phyloP scores from a whole-genome alignment of 2,888 invertebrate genomes.

The Sympetrum striolatum region DNA sequence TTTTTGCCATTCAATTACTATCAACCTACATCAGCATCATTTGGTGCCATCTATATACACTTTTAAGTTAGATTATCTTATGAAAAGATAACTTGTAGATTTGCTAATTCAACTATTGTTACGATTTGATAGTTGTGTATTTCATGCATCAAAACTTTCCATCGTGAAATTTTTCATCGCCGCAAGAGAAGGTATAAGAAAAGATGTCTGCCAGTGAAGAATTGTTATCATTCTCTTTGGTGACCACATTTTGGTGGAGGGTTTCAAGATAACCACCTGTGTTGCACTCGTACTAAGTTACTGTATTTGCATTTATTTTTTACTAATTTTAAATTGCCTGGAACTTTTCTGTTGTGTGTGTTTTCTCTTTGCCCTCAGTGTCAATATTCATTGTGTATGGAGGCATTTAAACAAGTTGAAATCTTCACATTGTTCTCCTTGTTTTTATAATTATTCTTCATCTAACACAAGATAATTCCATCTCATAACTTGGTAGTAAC shows the following conservation, averaged over 20 bases:
- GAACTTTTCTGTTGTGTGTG: no score
- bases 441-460: slow-evolving; percentile 14
- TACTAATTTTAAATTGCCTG: neutral
- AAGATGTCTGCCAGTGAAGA: no score
- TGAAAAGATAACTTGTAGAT: neutral
- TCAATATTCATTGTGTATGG: neutral
- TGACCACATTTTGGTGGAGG: no score
- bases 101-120: neutral
- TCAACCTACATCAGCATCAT: no score
- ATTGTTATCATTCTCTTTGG: no score
- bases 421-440: neutral
- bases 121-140: neutral
- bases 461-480: neutral
- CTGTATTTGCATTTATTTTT: neutral
- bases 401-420: neutral
- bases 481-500: neutral
- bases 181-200: no score
- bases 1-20: no score
- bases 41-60: neutral
- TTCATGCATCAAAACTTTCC: no score
- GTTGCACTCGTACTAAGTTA: no score
- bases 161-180: no score
- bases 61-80: neutral
- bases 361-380: neutral
- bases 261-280: no score